Percentiles rank a stretch among this genome's conserved stretches.
Evolutionary conservation across 2,797 vertebrate species (phyloP).

Genomic region (Clarias platycephalus): DNA sequence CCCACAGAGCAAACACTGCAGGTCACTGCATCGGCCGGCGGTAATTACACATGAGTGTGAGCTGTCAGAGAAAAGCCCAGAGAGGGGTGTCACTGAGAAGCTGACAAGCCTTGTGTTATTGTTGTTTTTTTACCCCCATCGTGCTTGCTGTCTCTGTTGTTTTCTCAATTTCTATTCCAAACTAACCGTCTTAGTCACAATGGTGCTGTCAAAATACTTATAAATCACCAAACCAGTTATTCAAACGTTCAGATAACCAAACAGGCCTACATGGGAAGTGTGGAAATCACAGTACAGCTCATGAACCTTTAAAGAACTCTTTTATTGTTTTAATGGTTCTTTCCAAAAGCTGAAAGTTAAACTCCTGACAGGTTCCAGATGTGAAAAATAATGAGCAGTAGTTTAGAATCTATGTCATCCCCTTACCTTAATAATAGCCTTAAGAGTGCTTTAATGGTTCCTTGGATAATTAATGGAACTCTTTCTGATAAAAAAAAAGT

Average conservation of each 20-base stretch:
- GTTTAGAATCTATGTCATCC: neutral
- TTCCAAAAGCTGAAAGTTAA: neutral
- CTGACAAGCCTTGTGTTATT: neutral
- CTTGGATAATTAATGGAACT: neutral
- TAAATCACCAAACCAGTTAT: neutral
- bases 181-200: neutral
- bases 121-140: neutral
- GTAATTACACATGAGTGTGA: constrained; percentile 56
- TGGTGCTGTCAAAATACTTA: constrained; percentile 18
- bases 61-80: constrained; percentile 20
- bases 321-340: neutral
- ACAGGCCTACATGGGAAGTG: constrained; percentile 28
- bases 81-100: neutral
- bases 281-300: too few relatives aligned
- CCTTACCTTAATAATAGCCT: neutral
- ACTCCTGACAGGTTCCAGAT: neutral
- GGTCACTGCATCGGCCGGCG: constrained; percentile 48
- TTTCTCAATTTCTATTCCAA: neutral
- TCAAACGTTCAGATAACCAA: constrained; percentile 40
- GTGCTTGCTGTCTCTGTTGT: neutral
- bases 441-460: neutral
- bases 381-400: neutral
- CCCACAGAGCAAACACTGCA: constrained; percentile 33
- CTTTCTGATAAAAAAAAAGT: neutral
- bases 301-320: neutral